A percentile compares a stretch with the other conserved stretches of the same genome.
phyloP scores from a whole-genome alignment of 2,797 vertebrate genomes.

The Phataginus tetradactyla region DNA sequence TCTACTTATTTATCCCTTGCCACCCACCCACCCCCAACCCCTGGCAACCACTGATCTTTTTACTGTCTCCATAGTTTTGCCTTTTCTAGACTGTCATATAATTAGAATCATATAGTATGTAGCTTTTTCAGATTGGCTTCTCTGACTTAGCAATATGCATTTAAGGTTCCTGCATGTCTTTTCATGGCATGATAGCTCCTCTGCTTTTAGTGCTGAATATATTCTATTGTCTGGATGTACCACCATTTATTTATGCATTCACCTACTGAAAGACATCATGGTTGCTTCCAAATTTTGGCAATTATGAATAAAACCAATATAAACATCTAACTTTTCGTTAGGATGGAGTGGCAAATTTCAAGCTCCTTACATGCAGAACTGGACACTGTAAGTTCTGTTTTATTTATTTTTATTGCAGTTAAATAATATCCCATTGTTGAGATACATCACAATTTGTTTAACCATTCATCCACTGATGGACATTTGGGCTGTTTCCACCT shows the following conservation, averaged over 20 bases:
- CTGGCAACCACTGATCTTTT: background rate
- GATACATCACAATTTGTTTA: conserved; percentile 43
- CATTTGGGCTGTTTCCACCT: background rate
- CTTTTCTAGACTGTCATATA: background rate
- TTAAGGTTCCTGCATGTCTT: background rate
- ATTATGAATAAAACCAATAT: background rate
- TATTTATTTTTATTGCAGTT: background rate
- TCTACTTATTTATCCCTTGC: background rate
- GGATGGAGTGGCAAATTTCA: background rate
- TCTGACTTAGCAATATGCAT: background rate
- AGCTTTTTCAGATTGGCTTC: background rate
- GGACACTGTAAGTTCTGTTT: background rate
- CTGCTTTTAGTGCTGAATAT: background rate
- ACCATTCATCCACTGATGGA: background rate
- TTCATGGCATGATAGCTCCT: background rate
- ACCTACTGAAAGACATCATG: background rate
- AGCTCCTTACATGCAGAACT: background rate
- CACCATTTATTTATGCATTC: background rate
- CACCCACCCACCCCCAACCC: background rate
- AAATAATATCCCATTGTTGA: conserved; percentile 5
- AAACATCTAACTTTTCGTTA: background rate
- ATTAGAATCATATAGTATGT: background rate
- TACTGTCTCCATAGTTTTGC: background rate
- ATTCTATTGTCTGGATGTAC: background rate
- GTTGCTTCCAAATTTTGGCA: background rate